Percentiles rank a stretch among this genome's conserved stretches.
Evolutionary conservation across 2,797 vertebrate genomes (phyloP).

Genomic region (Emydoidea blandingii): DNA sequence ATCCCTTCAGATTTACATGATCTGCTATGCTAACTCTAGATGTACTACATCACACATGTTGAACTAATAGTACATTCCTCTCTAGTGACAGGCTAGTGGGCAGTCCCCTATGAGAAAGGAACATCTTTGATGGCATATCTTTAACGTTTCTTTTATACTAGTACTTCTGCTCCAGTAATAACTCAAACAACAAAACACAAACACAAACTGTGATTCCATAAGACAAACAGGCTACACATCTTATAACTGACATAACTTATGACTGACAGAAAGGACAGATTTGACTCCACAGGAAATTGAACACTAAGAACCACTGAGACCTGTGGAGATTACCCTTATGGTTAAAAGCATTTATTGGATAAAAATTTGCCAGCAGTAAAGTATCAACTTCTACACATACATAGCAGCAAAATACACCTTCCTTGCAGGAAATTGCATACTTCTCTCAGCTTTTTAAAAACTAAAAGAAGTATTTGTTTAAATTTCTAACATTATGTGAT

Average conservation of each 20-base stretch:
- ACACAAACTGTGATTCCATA: background rate
- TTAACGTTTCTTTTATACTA: background rate
- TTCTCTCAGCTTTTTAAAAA: background rate
- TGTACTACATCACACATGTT: background rate
- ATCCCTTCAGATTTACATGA: background rate
- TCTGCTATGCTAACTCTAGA: background rate
- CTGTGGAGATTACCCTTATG: background rate
- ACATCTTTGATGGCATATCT: background rate
- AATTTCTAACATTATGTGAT: background rate
- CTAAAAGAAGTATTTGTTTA: background rate
- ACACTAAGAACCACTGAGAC: background rate
- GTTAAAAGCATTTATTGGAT: conserved; percentile 24
- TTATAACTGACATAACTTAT: background rate
- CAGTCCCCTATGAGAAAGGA: background rate
- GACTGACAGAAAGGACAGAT: background rate
- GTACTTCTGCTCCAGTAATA: background rate
- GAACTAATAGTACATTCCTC: background rate
- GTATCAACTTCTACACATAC: background rate
- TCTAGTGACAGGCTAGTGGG: background rate
- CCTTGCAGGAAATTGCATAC: background rate
- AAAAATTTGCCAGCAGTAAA: background rate
- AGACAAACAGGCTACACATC: background rate
- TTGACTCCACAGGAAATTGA: conserved; percentile 2
- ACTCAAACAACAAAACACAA: conserved; percentile 1
- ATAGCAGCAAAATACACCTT: background rate